Conservation (phyloP, 2,797 vertebrate species). For the Tangara arthus region DNA sequence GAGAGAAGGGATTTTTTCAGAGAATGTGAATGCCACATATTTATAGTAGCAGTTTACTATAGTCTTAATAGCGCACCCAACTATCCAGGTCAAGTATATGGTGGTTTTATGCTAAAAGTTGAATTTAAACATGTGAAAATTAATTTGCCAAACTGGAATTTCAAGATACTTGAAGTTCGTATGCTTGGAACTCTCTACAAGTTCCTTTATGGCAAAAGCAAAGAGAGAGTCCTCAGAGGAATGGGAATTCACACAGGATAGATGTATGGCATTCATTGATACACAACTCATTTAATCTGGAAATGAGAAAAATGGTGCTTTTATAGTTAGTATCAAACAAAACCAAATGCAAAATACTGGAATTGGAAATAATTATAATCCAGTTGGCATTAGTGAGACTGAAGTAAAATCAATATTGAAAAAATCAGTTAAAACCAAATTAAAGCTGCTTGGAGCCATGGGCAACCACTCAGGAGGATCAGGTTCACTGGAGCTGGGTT, state of each 20-base stretch:
- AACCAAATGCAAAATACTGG: not conserved
- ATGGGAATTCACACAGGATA: not conserved
- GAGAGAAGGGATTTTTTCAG: too few species aligned
- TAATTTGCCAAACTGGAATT: not conserved
- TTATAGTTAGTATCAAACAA: not conserved
- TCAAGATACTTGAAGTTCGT: not conserved
- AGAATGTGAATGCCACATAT: not conserved
- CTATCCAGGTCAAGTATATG: not conserved
- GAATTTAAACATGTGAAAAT: not conserved
- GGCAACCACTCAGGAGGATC: not conserved
- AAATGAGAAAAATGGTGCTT: not conserved
- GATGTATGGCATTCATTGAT: not conserved
- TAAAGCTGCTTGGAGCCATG: not conserved
- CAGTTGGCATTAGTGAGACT: not conserved
- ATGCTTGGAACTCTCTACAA: not conserved
- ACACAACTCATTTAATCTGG: not conserved
- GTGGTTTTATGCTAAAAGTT: not conserved
- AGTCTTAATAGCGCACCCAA: not conserved
- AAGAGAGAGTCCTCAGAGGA: not conserved
- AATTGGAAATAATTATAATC: not conserved
- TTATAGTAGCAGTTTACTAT: not conserved
- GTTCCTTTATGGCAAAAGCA: not conserved
- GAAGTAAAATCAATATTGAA: not conserved
- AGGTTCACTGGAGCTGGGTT: not conserved
- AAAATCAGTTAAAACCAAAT: not conserved